Conservation (phyloP, 1,140 invertebrate genomes). For the Lepidurus arcticus region DNA sequence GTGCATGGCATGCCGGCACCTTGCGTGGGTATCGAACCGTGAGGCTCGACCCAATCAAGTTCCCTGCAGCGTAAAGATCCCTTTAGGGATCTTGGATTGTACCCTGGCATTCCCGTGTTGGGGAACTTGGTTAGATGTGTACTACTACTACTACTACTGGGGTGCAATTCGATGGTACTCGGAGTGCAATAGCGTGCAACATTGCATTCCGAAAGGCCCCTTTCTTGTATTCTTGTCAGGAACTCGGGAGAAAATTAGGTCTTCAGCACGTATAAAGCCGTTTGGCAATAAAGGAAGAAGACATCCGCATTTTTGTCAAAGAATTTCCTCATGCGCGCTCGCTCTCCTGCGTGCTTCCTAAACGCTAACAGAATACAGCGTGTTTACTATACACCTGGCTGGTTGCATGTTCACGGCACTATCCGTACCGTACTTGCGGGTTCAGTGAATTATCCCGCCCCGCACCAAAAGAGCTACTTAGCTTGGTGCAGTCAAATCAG, state of each 20-base stretch:
- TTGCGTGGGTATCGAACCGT: conserved; percentile 14
- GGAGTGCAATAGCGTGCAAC: conserved; percentile 8
- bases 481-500: too few relatives aligned
- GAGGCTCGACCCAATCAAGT: conserved; percentile 18
- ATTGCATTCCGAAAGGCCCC: not conserved
- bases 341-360: not conserved
- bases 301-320: not conserved
- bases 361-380: too few relatives aligned
- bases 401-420: too few relatives aligned
- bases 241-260: not conserved
- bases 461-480: too few relatives aligned
- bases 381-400: too few relatives aligned
- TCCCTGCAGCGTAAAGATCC: conserved; percentile 1
- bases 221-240: not conserved
- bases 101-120: not conserved
- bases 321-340: not conserved
- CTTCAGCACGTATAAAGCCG: not conserved
- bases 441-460: too few relatives aligned
- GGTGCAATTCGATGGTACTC: not conserved
- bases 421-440: too few relatives aligned
- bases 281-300: not conserved
- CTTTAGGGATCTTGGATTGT: conserved; percentile 19
- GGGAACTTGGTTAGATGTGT: not conserved
- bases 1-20: conserved; percentile 20
- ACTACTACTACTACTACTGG: too few relatives aligned